Percentiles rank a stretch among this genome's conserved stretches.
Conservation (phyloP, 2,888 invertebrate genomes). For the Cepaea hortensis region DNA sequence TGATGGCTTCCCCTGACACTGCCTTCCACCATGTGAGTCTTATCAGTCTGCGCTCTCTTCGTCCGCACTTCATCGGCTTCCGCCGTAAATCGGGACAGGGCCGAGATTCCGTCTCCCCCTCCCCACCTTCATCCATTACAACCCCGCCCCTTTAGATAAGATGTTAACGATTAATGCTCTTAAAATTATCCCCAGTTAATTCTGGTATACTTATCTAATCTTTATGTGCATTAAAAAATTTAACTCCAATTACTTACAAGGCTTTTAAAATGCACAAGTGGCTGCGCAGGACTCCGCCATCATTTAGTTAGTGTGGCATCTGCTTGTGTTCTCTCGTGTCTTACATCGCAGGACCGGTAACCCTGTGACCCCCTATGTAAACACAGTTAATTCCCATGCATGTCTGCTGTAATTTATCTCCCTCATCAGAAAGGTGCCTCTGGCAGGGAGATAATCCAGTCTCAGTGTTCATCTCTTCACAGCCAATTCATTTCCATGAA, state of each 20-base stretch:
- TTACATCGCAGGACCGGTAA: conserved; percentile 44
- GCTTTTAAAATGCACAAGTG: conserved; percentile 12
- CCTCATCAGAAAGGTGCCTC: conserved; percentile 11
- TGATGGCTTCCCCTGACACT: not conserved
- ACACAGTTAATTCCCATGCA: conserved; percentile 48
- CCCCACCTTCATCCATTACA: not conserved
- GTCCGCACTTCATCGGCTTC: not conserved
- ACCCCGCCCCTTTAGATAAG: not conserved
- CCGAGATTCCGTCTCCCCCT: not conserved
- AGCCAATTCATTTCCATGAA: conserved; percentile 48
- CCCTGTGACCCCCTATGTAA: conserved; percentile 43
- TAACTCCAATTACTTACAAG: conserved; percentile 40
- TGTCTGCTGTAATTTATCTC: conserved; percentile 44
- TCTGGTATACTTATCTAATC: conserved; percentile 27
- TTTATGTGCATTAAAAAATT: conserved; percentile 27
- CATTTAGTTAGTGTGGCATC: not conserved
- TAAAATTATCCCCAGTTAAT: conserved; percentile 1
- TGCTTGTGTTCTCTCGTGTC: conserved; percentile 13
- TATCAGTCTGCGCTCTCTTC: not conserved
- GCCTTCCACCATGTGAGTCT: not conserved
- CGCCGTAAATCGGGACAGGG: not conserved
- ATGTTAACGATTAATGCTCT: not conserved
- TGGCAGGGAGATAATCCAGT: conserved; percentile 11
- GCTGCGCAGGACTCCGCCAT: not conserved
- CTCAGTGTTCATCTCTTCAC: conserved; percentile 27